Base-by-base conservation (phyloP, 1,140 invertebrate genomes). In the Plodia interpunctella region DNA sequence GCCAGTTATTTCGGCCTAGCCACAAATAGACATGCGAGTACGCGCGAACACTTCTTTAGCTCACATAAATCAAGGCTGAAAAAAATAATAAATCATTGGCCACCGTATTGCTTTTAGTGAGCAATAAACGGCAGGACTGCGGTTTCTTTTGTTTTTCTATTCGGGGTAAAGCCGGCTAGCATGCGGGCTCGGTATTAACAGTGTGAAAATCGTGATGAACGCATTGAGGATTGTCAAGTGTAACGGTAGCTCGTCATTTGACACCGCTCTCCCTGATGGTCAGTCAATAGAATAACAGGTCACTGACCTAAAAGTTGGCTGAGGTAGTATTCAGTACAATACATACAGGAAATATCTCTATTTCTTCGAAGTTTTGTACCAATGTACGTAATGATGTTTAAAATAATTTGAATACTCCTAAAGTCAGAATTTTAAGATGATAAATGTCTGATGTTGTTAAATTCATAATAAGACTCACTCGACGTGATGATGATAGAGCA, bases 21-120 rank as follows among this genome's bases (percentile, higher is more conserved):
- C 71, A 61, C 68, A 82, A 82, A 80, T 82, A 82, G 72, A 78
- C 62, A 75, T 70, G 59, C 53, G 62, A 63, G 62, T 68, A 64
- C 65, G 63, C 59, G 66, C 65, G 68, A 74, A 76, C 68, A 71
- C 65, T 74, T 74, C 70, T 74, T 72, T 67, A 67, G 63, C 53
- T 28, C 57, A 56, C 60, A 66, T 72, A 72, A 78, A 78, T 70
- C 69, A 62, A 67, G 58, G 59, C 55, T 55, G 63, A 70, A 68
- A 73, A 78, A 74, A 74, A 68, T 58, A 72, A 72, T 63, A 70
- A 60, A 66, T 66, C 60, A 71, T 66, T 60, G 63, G 60, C 10
- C 60, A 66, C 55, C 53, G 58, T 57, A 54, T 58, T 60, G 57
- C 65, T 72, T 70, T 65, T 66, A 70, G 61, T 62, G 51, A 28